Conservation (phyloP, 2,888 invertebrate genomes). For the Meliscaeva auricollis region DNA sequence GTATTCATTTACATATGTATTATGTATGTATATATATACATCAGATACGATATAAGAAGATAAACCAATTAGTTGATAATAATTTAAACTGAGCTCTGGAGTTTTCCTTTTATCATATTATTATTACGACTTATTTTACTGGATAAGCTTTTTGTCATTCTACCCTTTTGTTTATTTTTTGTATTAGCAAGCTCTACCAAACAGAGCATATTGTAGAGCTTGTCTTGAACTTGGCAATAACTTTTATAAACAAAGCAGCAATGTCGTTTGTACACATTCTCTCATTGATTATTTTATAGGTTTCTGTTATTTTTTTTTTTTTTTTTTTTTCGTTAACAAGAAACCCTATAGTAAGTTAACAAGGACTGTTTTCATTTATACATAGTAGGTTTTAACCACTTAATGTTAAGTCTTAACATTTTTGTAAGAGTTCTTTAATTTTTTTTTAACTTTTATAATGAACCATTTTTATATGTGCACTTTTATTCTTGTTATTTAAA, state of each 20-base stretch:
- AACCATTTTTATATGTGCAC: background rate
- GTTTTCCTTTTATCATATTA: too few relatives aligned
- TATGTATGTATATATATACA: too few relatives aligned
- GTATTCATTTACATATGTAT: too few relatives aligned
- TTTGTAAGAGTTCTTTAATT: too few relatives aligned
- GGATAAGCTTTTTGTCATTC: background rate
- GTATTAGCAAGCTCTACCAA: background rate
- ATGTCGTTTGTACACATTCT: conserved; percentile 2
- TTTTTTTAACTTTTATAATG: background rate
- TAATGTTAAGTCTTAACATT: too few relatives aligned
- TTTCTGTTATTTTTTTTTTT: background rate
- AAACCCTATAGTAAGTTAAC: conserved; percentile 46
- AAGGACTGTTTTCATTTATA: background rate
- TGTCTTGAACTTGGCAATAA: conserved; percentile 63
- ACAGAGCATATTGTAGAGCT: background rate
- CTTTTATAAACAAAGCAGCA: conserved; percentile 14
- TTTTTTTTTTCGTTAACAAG: conserved; percentile 24
- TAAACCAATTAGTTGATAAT: too few relatives aligned
- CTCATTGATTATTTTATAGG: conserved; percentile 52
- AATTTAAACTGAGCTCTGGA: too few relatives aligned
- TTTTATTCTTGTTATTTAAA: too few relatives aligned
- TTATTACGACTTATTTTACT: background rate
- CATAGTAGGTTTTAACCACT: background rate
- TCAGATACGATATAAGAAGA: too few relatives aligned
- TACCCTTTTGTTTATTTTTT: background rate